phyloP scores from a whole-genome alignment of 2,888 invertebrate species.

The Dascillus cervinus region DNA sequence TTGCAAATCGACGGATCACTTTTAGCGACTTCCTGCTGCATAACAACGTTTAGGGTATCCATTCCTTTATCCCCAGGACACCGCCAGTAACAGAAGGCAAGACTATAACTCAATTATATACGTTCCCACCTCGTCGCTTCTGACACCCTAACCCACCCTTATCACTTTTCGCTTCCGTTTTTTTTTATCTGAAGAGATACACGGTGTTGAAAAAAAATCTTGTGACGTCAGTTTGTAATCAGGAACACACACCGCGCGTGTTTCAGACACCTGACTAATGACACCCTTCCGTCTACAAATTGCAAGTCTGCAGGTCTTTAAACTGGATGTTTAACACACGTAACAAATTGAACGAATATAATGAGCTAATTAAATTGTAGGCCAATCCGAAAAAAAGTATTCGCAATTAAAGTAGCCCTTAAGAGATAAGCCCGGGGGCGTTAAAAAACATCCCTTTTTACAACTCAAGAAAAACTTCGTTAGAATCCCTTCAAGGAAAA shows the following conservation, averaged over 20 bases:
- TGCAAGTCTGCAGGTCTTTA: conserved; percentile 21
- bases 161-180: conserved; percentile 8
- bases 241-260: too few relatives aligned
- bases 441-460: conserved; percentile 41
- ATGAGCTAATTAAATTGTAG: too few relatives aligned
- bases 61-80: conserved; percentile 30
- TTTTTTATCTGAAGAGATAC: conserved; percentile 9
- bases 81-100: conserved; percentile 35
- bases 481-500: conserved; percentile 34
- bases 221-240: too few relatives aligned
- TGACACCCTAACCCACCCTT: conserved; percentile 18
- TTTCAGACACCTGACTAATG: conserved; percentile 43
- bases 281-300: conserved; percentile 41
- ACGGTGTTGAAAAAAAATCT: too few relatives aligned
- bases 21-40: too few relatives aligned
- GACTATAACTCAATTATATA: conserved; percentile 41
- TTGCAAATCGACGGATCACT: too few relatives aligned
- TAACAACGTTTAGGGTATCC: too few relatives aligned
- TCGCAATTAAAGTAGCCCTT: conserved; percentile 42
- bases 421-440: conserved; percentile 43
- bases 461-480: conserved; percentile 39
- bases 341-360: too few relatives aligned
- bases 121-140: conserved; percentile 31
- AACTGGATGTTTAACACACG: too few relatives aligned
- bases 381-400: too few relatives aligned